A percentile compares a stretch with the other conserved stretches of the same genome.
phyloP scores from a whole-genome alignment of 2,797 vertebrate species.

The Silurus aristotelis region DNA sequence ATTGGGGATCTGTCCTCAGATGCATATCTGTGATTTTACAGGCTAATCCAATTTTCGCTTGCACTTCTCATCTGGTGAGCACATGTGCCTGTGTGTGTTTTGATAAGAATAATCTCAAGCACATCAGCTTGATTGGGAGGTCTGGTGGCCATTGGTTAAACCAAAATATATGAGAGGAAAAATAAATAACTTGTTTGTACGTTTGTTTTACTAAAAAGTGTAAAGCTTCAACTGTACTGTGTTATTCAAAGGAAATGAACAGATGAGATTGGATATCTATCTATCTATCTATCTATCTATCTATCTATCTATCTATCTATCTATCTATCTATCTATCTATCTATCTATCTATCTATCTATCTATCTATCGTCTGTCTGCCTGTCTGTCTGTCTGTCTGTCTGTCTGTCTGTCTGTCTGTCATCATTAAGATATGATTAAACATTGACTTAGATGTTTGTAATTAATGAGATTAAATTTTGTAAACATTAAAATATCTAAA shows the following conservation, averaged over 20 bases:
- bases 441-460: background rate
- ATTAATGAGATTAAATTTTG: background rate
- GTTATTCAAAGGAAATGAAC: background rate
- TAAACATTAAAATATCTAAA: background rate
- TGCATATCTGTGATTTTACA: constrained; percentile 57
- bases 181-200: constrained; percentile 39
- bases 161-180: constrained; percentile 45
- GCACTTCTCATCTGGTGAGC: constrained; percentile 53
- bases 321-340: background rate
- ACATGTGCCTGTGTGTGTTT: constrained; percentile 46
- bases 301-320: constrained; percentile 22
- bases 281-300: constrained; percentile 29
- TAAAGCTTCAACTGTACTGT: background rate
- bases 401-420: too few relatives aligned
- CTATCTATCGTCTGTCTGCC: background rate
- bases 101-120: constrained; percentile 52
- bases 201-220: background rate
- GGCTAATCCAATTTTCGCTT: constrained; percentile 53
- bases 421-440: background rate
- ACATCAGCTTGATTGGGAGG: constrained; percentile 35
- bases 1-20: constrained; percentile 52
- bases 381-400: too few relatives aligned
- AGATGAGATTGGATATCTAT: background rate
- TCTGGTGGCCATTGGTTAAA: constrained; percentile 53
- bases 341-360: background rate